Evolutionary conservation across 2,113 vertebrate genomes (phyloP).

Genomic region (Gymnogyps californianus): DNA sequence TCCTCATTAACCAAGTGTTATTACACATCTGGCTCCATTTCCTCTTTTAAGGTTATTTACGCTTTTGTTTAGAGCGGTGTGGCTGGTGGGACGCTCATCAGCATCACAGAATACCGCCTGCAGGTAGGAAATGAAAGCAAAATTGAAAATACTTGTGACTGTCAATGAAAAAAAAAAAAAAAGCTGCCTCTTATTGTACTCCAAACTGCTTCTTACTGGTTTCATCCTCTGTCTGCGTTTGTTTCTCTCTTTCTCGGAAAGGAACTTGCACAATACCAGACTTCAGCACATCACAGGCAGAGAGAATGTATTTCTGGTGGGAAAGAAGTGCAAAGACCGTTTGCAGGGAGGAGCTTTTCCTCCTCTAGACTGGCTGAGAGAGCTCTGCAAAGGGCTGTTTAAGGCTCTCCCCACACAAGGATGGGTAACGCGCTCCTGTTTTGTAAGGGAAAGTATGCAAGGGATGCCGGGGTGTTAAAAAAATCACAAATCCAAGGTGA

Average conservation of each 20-base stretch:
- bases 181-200: too few species aligned
- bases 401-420: not conserved
- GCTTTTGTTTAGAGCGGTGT: not conserved
- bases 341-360: not conserved
- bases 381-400: not conserved
- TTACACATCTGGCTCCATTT: not conserved
- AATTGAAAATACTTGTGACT: not conserved
- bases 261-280: not conserved
- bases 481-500: not conserved
- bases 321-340: not conserved
- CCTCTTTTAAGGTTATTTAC: not conserved
- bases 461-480: not conserved
- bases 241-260: not conserved
- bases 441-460: not conserved
- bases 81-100: not conserved
- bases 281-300: not conserved
- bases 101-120: not conserved
- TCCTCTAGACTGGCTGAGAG: not conserved
- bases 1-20: not conserved
- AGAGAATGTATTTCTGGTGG: not conserved
- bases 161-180: too few species aligned
- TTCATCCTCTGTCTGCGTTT: not conserved
- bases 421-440: not conserved
- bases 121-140: not conserved
- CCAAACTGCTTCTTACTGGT: too few species aligned